Conservation (phyloP, 2,888 invertebrate genomes). For the Chrysolina haemoptera region DNA sequence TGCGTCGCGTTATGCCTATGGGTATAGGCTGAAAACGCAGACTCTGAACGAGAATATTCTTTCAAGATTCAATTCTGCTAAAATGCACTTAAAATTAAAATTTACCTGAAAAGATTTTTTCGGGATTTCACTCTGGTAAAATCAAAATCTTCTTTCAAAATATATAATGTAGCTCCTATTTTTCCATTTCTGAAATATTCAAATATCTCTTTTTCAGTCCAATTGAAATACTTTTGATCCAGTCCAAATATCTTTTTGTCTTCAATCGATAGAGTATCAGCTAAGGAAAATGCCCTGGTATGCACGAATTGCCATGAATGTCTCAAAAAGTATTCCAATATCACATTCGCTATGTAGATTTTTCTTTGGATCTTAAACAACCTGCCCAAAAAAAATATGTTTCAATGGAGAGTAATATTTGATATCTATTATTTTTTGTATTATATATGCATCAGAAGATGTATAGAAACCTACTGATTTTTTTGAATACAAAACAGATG, state of each 20-base stretch:
- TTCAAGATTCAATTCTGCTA: too few species aligned
- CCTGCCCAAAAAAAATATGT: conserved; percentile 70
- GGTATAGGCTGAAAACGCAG: too few species aligned
- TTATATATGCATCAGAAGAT: too few species aligned
- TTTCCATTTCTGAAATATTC: conserved; percentile 34
- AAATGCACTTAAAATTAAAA: too few species aligned
- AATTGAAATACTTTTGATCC: neutral
- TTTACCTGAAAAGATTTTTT: conserved; percentile 27
- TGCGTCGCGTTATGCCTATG: too few species aligned
- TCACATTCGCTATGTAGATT: conserved; percentile 82
- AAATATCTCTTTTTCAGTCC: conserved; percentile 9
- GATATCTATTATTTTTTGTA: too few species aligned
- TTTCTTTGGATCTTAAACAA: conserved; percentile 85
- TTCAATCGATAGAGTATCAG: neutral
- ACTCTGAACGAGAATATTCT: too few species aligned
- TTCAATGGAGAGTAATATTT: too few species aligned
- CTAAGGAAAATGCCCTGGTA: conserved; percentile 66
- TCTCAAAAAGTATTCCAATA: conserved; percentile 81
- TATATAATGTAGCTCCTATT: conserved; percentile 20
- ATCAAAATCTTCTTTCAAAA: conserved; percentile 37
- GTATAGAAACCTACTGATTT: too few species aligned
- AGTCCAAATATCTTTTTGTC: conserved; percentile 18
- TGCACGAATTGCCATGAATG: conserved; percentile 86
- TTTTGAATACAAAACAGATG: too few species aligned
- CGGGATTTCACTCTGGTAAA: conserved; percentile 3